Percentiles rank a stretch among this genome's conserved stretches.
Evolutionary conservation across 2,888 invertebrate species (phyloP).

Genomic region (Tholera decimalis): DNA sequence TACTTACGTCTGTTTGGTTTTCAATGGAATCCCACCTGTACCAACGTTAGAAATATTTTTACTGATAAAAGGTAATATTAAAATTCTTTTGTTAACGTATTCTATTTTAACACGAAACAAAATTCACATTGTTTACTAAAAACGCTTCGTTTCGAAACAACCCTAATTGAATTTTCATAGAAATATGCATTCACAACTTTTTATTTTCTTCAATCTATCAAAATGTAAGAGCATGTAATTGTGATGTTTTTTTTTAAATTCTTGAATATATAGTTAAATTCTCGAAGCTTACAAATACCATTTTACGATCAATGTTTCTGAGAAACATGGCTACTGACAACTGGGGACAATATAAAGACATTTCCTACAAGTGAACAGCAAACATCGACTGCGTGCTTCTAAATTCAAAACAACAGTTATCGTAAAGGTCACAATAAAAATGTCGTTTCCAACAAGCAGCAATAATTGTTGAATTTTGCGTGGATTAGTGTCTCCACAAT

Average conservation of each 20-base stretch:
- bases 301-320: constrained; percentile 46
- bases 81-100: constrained; percentile 42
- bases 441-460: constrained; percentile 43
- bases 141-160: constrained; percentile 19
- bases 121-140: constrained; percentile 32
- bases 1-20: constrained; percentile 36
- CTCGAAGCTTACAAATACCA: constrained; percentile 40
- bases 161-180: constrained; percentile 61
- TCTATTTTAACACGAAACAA: constrained; percentile 36
- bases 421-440: constrained; percentile 58
- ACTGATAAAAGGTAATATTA: constrained; percentile 23
- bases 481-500: constrained; percentile 54
- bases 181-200: constrained; percentile 63
- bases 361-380: constrained; percentile 35
- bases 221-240: constrained; percentile 62
- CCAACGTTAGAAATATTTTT: constrained; percentile 28
- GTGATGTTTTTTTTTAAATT: constrained; percentile 53
- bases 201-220: constrained; percentile 61
- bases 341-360: constrained; percentile 33
- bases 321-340: constrained; percentile 29
- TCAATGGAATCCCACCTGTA: constrained; percentile 19
- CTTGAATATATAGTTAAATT: constrained; percentile 40
- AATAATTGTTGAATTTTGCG: constrained; percentile 47
- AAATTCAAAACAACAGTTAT: constrained; percentile 50
- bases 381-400: constrained; percentile 41